Evolutionary conservation across 2,888 invertebrate genomes (phyloP).

Genomic region (Sinodicranocentrus sp.): DNA sequence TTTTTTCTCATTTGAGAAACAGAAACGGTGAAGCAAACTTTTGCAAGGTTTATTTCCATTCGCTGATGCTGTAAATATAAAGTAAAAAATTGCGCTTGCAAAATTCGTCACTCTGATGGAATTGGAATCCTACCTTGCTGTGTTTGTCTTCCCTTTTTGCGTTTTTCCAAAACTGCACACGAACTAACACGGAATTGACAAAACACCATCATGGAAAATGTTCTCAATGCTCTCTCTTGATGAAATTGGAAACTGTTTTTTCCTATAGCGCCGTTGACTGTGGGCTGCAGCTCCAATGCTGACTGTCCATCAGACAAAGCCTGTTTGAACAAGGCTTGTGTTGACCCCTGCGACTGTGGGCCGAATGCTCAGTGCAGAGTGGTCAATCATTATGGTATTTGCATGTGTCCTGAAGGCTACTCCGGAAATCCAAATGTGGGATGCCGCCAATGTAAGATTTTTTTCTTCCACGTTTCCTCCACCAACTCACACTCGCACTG

Average conservation of each 20-base stretch:
- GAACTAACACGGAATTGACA: too few relatives aligned
- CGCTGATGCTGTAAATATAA: constrained; percentile 5
- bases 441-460: constrained; percentile 80
- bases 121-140: constrained; percentile 21
- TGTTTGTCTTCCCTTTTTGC: constrained; percentile 16
- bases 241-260: not conserved
- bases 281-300: constrained; percentile 88
- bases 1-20: too few relatives aligned
- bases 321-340: constrained; percentile 84
- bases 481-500: constrained; percentile 48
- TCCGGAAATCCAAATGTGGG: constrained; percentile 89
- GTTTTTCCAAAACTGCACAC: not conserved
- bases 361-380: constrained; percentile 82
- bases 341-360: constrained; percentile 78
- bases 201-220: too few relatives aligned
- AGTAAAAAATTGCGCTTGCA: constrained; percentile 3
- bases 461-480: constrained; percentile 61
- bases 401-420: constrained; percentile 85
- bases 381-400: constrained; percentile 86
- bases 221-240: not conserved
- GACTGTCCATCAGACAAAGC: constrained; percentile 91
- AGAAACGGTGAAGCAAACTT: constrained; percentile 27
- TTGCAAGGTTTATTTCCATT: constrained; percentile 23
- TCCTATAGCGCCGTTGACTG: constrained; percentile 79
- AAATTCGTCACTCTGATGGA: not conserved